These are phyloP conservation scores for Sinodicranocentrus sp. DNA, from an alignment of 2,888 invertebrate species.

Conservation along the genomic window DNA sequence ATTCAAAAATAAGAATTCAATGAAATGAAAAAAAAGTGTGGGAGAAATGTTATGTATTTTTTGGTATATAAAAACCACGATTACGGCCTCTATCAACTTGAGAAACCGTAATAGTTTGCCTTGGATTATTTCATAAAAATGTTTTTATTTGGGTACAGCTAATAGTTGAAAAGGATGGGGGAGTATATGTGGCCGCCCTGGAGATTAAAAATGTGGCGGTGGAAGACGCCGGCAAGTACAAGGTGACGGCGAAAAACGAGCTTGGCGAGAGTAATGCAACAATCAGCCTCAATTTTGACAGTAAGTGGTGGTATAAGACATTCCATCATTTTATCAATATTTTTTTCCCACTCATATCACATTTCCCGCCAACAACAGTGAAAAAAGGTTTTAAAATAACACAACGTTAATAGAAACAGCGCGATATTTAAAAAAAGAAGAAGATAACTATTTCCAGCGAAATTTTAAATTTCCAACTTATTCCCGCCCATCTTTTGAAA, in stretches of 20 bases:
- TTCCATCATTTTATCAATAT: neutral
- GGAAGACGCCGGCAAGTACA: slow-evolving; percentile 98
- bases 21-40: too few relatives aligned
- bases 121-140: too few relatives aligned
- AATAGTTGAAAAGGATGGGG: slow-evolving; percentile 93
- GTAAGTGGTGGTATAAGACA: slow-evolving; percentile 83
- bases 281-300: slow-evolving; percentile 98
- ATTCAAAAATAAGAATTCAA: too few relatives aligned
- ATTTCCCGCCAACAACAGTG: neutral
- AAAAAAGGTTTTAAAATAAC: slow-evolving; percentile 6
- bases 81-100: too few relatives aligned
- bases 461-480: too few relatives aligned
- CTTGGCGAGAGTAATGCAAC: slow-evolving; percentile 98
- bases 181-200: slow-evolving; percentile 94
- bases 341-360: neutral
- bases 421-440: too few relatives aligned
- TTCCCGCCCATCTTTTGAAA: slow-evolving; percentile 55
- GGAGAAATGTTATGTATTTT: too few relatives aligned
- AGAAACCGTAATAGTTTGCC: neutral
- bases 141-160: slow-evolving; percentile 81
- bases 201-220: slow-evolving; percentile 96
- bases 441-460: too few relatives aligned
- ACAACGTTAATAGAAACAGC: neutral
- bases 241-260: slow-evolving; percentile 98
- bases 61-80: too few relatives aligned